These are phyloP conservation scores for Eubasilissa splendida DNA, from an alignment of 2,888 invertebrate genomes.

Conservation along the genomic window DNA sequence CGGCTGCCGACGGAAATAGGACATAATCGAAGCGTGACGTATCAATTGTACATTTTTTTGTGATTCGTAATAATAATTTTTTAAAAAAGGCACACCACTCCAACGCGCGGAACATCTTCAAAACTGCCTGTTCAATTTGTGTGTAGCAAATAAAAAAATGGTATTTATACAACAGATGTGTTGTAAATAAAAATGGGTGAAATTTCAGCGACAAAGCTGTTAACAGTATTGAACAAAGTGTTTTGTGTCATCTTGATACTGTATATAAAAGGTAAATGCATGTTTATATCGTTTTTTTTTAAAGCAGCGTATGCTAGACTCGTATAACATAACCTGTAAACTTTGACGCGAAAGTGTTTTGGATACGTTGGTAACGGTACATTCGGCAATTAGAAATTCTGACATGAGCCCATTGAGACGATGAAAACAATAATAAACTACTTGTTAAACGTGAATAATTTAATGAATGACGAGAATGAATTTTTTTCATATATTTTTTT, in stretches of 20 bases:
- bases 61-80: neutral
- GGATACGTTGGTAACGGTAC: neutral
- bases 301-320: neutral
- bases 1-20: neutral
- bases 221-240: neutral
- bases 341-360: slow-evolving; percentile 3
- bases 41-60: neutral
- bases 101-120: too few relatives aligned
- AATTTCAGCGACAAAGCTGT: neutral
- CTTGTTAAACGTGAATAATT: too few relatives aligned
- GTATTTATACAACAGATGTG: neutral
- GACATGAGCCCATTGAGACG: too few relatives aligned
- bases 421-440: too few relatives aligned
- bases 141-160: neutral
- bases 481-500: neutral
- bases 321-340: slow-evolving; percentile 8
- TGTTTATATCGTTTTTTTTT: neutral
- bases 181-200: slow-evolving; percentile 15
- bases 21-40: neutral
- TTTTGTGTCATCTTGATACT: neutral
- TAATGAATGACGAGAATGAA: too few relatives aligned
- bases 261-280: neutral
- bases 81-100: too few relatives aligned
- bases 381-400: too few relatives aligned
- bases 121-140: too few relatives aligned